These are phyloP conservation scores for Zosterops borbonicus DNA, from an alignment of 2,113 vertebrate genomes.

Conservation along the genomic window DNA sequence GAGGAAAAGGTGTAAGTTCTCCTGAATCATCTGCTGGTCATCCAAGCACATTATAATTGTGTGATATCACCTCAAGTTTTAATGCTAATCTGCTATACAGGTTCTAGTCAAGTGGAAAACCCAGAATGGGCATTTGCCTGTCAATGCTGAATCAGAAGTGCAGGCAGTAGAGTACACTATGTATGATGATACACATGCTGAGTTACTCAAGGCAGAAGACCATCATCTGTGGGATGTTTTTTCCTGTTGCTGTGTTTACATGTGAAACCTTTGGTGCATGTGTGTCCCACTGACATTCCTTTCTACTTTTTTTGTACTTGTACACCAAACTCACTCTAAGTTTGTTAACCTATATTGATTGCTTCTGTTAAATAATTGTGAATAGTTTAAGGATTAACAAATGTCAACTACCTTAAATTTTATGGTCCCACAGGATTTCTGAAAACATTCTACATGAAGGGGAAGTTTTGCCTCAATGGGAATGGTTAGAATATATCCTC, in stretches of 20 bases:
- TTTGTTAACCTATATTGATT: background rate
- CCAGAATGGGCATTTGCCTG: background rate
- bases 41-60: background rate
- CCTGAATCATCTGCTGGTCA: background rate
- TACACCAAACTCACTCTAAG: background rate
- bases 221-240: background rate
- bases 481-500: background rate
- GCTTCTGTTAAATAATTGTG: background rate
- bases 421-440: background rate
- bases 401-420: background rate
- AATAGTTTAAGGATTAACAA: background rate
- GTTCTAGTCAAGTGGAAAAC: background rate
- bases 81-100: background rate
- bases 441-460: background rate
- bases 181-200: accelerated
- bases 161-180: background rate
- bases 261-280: background rate
- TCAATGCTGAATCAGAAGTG: background rate
- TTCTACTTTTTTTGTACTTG: background rate
- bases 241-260: background rate
- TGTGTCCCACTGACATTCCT: background rate
- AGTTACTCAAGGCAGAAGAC: background rate
- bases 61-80: background rate
- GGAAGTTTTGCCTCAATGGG: background rate
- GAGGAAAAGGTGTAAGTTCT: background rate